Conservation (phyloP, 2,888 invertebrate species). For the Cryptocheilus praepositus region DNA sequence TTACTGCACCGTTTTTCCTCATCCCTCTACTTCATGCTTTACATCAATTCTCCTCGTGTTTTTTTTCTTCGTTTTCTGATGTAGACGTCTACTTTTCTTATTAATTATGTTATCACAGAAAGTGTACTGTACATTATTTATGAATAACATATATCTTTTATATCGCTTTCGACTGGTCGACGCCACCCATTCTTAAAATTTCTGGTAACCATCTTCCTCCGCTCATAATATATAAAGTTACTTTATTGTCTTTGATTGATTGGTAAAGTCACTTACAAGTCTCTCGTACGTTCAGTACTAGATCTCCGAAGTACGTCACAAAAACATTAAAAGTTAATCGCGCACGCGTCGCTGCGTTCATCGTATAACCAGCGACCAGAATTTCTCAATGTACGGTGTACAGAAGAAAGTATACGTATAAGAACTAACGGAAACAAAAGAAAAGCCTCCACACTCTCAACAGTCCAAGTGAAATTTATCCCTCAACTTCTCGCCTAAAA, state of each 20-base stretch:
- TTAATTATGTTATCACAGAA: constrained; percentile 53
- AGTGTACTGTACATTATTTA: constrained; percentile 34
- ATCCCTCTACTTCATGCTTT: constrained; percentile 10
- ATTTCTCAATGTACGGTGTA: too few relatives aligned
- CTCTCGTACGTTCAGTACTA: constrained; percentile 11
- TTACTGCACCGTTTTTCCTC: neutral
- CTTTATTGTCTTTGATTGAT: constrained; percentile 47
- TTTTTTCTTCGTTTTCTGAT: neutral
- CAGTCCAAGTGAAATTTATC: too few relatives aligned
- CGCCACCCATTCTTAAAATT: constrained; percentile 17
- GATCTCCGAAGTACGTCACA: constrained; percentile 10
- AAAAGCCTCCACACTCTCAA: too few relatives aligned
- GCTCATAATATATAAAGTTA: constrained; percentile 26
- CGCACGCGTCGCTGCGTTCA: too few relatives aligned
- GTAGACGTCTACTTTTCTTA: constrained; percentile 22
- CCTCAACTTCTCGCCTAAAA: too few relatives aligned
- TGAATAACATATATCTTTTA: constrained; percentile 8
- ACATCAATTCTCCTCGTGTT: constrained; percentile 1
- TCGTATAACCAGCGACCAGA: too few relatives aligned
- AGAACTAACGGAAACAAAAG: too few relatives aligned
- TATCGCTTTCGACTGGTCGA: constrained; percentile 4
- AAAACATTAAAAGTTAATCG: neutral
- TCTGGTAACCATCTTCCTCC: constrained; percentile 2
- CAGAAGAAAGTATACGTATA: too few relatives aligned
- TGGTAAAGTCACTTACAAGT: neutral